Conservation (phyloP, 2,797 vertebrate genomes). For the Prunella strophiata region DNA sequence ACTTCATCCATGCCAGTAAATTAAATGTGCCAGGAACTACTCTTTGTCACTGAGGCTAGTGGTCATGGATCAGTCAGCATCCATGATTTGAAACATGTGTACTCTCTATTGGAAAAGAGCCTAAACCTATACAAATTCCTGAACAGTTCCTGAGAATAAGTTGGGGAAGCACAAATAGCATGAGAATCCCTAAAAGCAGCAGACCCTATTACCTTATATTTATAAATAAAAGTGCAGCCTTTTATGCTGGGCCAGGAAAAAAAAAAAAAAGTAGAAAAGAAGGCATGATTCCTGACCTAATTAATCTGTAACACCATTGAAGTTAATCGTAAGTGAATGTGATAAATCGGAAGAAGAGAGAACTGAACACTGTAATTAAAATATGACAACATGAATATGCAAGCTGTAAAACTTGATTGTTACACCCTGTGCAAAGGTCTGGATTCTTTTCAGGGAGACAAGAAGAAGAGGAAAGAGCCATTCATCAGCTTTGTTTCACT, state of each 20-base stretch:
- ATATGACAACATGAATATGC: constrained; percentile 1
- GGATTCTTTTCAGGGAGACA: background rate
- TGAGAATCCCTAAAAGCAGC: background rate
- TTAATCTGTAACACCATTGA: background rate
- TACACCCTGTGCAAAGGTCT: background rate
- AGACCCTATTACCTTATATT: background rate
- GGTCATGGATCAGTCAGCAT: background rate
- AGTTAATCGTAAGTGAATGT: background rate
- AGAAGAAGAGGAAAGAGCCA: background rate
- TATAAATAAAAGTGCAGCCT: background rate
- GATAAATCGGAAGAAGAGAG: background rate
- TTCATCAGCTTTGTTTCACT: background rate
- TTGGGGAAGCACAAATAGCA: background rate
- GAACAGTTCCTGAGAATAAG: background rate
- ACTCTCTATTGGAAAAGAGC: background rate
- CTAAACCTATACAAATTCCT: background rate
- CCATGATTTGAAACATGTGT: background rate
- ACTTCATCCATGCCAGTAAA: background rate
- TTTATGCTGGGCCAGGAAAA: background rate
- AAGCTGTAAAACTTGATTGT: background rate
- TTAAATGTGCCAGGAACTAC: background rate
- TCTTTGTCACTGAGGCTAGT: background rate
- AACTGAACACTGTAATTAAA: constrained; percentile 17
- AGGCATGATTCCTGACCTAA: background rate
- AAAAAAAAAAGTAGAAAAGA: background rate